phyloP scores from a whole-genome alignment of 2,888 invertebrate genomes.

The Gymnoscelis rufifasciata region DNA sequence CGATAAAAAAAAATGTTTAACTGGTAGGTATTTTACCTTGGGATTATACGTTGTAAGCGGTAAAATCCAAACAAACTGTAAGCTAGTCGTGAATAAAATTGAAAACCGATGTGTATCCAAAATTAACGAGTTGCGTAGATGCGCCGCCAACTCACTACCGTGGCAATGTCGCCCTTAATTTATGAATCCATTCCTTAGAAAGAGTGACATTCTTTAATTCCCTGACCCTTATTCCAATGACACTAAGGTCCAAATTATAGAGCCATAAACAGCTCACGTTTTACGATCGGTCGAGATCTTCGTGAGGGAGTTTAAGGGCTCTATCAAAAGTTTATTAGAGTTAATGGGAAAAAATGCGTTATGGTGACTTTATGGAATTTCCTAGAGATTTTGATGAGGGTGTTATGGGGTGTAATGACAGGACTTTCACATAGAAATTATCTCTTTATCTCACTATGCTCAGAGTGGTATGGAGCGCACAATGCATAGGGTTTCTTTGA shows the following conservation, averaged over 20 bases:
- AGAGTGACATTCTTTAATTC: conserved; percentile 25
- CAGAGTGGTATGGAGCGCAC: too few relatives aligned
- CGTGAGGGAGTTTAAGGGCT: conserved; percentile 22
- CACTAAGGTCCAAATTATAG: conserved; percentile 17
- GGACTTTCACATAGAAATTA: background rate
- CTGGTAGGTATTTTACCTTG: too few relatives aligned
- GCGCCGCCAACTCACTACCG: conserved; percentile 31
- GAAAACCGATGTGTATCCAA: conserved; percentile 19
- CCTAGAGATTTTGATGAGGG: background rate
- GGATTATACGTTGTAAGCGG: too few relatives aligned
- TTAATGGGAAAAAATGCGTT: background rate
- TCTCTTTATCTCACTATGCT: background rate
- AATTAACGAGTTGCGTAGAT: conserved; percentile 40
- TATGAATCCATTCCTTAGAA: conserved; percentile 25
- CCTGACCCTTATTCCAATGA: conserved; percentile 10
- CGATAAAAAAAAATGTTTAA: too few relatives aligned
- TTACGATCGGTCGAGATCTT: conserved; percentile 26
- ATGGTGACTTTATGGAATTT: conserved; percentile 3
- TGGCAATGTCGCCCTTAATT: conserved; percentile 34
- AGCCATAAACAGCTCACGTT: conserved; percentile 1
- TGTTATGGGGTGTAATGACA: background rate
- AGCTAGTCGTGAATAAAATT: too few relatives aligned
- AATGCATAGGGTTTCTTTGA: too few relatives aligned
- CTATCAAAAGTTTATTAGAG: conserved; percentile 25
- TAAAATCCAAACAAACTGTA: too few relatives aligned